Conservation (phyloP, 2,888 invertebrate species). For the Alentia gelatinosa region DNA sequence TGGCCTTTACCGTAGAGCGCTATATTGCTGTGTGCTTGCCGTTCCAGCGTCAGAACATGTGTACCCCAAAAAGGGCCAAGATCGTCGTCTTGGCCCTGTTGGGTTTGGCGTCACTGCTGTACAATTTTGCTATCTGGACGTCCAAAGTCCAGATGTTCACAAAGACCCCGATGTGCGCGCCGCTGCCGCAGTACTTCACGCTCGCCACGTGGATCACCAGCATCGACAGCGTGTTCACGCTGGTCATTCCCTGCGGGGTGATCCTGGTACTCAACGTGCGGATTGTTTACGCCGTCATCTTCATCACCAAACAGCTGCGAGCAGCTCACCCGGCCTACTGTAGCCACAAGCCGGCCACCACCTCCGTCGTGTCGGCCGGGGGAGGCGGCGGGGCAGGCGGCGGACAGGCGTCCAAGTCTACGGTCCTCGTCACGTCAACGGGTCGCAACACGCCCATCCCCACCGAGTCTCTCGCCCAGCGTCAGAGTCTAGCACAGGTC, state of each 20-base stretch:
- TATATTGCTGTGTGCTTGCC: conserved; percentile 91
- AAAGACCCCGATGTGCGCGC: background rate
- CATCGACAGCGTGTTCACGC: conserved; percentile 52
- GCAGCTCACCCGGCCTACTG: background rate
- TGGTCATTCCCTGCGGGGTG: conserved; percentile 22
- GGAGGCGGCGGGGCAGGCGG: background rate
- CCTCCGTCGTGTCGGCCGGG: background rate
- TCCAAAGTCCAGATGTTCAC: background rate
- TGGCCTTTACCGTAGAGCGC: conserved; percentile 91
- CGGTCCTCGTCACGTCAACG: background rate
- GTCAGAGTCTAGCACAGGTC: background rate
- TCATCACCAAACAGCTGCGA: conserved; percentile 5
- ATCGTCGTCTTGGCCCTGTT: conserved; percentile 42
- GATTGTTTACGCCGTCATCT: conserved; percentile 35
- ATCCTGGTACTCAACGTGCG: conserved; percentile 43
- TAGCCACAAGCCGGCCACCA: background rate
- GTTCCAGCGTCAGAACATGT: conserved; percentile 75
- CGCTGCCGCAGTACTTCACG: background rate
- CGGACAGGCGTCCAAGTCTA: background rate
- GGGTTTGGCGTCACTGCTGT: background rate
- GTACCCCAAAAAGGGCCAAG: conserved; percentile 51
- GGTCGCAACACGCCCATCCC: background rate
- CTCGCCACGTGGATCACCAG: background rate
- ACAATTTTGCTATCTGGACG: conserved; percentile 57
- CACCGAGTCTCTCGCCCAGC: background rate